Conservation (phyloP, 2,797 vertebrate species). For the Pelodytes ibericus region DNA sequence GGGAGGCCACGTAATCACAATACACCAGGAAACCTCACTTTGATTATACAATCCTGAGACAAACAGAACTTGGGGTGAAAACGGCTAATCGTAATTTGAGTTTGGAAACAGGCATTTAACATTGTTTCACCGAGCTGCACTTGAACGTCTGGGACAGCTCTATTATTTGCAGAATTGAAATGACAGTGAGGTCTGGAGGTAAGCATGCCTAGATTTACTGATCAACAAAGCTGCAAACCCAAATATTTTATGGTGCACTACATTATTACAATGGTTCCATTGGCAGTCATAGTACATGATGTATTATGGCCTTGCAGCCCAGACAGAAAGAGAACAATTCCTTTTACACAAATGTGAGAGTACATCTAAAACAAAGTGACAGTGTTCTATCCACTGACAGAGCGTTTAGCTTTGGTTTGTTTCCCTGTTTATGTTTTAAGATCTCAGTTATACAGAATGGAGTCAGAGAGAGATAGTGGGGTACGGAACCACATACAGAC, state of each 20-base stretch:
- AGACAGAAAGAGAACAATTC: neutral
- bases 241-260: conserved; percentile 22
- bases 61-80: neutral
- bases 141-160: neutral
- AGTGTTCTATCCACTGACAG: neutral
- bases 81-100: neutral
- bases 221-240: conserved; percentile 7
- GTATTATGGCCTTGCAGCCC: neutral
- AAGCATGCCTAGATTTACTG: conserved; percentile 6
- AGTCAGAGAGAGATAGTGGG: too few relatives aligned
- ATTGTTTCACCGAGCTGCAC: neutral
- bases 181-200: conserved; percentile 13
- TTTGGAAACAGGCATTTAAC: neutral
- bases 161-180: conserved; percentile 10
- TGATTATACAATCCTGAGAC: neutral
- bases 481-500: too few relatives aligned
- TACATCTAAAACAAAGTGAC: neutral
- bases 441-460: too few relatives aligned
- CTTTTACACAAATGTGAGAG: neutral
- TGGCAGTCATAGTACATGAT: conserved; percentile 3
- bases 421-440: too few relatives aligned
- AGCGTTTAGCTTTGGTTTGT: neutral
- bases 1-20: neutral
- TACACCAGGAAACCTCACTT: neutral
- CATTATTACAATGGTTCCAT: conserved; percentile 17